Evolutionary conservation across 2,888 invertebrate species (phyloP).

Genomic region (Cepaea hortensis): DNA sequence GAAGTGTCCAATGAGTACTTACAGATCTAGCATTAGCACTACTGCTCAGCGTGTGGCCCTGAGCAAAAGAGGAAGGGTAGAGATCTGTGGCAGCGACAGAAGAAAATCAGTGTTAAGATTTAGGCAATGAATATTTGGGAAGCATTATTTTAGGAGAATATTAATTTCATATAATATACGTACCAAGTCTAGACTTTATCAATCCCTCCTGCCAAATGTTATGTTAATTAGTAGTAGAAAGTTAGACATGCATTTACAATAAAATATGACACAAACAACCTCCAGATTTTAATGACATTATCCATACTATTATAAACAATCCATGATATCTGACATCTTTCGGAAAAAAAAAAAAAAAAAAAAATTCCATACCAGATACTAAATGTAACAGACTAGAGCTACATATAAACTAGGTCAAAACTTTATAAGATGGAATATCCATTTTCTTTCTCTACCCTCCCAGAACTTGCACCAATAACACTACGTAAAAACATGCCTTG

Average conservation of each 20-base stretch:
- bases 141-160: background rate
- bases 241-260: background rate
- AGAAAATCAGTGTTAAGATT: slow-evolving; percentile 8
- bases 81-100: slow-evolving; percentile 30
- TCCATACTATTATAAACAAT: too few species aligned
- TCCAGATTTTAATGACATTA: too few species aligned
- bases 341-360: too few species aligned
- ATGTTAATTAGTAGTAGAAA: background rate
- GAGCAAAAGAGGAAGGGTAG: slow-evolving; percentile 27
- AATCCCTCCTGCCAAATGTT: background rate
- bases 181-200: background rate
- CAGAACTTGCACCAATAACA: too few species aligned
- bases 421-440: too few species aligned
- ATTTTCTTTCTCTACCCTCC: too few species aligned
- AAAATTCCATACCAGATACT: too few species aligned
- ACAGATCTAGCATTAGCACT: slow-evolving; percentile 25
- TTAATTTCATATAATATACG: background rate
- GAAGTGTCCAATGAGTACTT: slow-evolving; percentile 11
- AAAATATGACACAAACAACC: too few species aligned
- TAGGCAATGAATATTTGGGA: background rate
- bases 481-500: too few species aligned
- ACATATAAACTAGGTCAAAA: too few species aligned
- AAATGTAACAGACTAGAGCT: too few species aligned
- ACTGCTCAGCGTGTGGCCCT: slow-evolving; percentile 20
- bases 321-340: too few species aligned